Evolutionary conservation across 2,888 invertebrate genomes (phyloP), one percentile per base, ranked within the genome.

Genomic region (Melinopterus prodromus): DNA sequence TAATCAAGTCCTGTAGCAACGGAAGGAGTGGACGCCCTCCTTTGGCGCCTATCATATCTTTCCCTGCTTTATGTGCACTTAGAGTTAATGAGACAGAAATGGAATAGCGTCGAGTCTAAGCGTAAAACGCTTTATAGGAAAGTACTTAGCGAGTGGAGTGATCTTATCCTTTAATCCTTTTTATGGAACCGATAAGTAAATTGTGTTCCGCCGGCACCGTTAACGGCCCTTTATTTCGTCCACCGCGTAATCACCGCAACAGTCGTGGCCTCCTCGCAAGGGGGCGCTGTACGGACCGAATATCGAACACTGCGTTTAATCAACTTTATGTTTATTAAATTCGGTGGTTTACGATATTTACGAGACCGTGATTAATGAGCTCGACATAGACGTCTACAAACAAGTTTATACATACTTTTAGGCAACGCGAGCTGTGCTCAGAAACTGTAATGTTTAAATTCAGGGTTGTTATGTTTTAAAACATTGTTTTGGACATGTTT

Each of bases 11-110:
- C 26, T 26, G 53, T 53, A 53, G 53, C 53, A 7, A 53, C 53
- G 26, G 26, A 26, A 26, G 26, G 26, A 26, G 26, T 26, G 26
- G 26, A 26, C 26, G 53, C 12, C 53, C 53, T 53, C 12, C 53
- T 12, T 7, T 7, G 9, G 53, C 53, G 53, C 53, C 53, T 53
- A 53, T 53, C 53, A 71, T 78, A 72, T 77, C 75, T 71, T 53
- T 80, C 74, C 84, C 81, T 85, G 84, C 85, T 86, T 87, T 85
- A 86, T 85, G 86, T 83, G 86, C 86, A 86, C 86, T 87, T 87
- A 86, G 86, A 86, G 84, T 87, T 87, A 87, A 87, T 87, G 87
- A 87, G 86, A 86, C 85, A 86, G 86, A 87, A 88, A 74, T 35
- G 74, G 36, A 74, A 74, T 74, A 36, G 74, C 35, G 36, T 74